Base-by-base conservation (phyloP, 2,888 invertebrate species). In the Coremacera marginata region DNA sequence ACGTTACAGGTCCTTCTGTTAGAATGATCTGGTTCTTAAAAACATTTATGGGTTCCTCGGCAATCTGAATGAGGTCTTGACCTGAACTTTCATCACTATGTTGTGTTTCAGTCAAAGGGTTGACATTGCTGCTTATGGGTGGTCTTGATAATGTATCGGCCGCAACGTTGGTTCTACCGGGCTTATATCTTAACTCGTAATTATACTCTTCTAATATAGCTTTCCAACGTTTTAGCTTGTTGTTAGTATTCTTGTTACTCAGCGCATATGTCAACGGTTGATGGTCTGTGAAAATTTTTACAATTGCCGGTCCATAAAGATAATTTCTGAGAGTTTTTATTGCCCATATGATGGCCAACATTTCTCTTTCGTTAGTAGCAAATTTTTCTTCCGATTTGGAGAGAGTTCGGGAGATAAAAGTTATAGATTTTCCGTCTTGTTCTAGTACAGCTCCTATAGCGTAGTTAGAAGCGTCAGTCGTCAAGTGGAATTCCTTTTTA, bases 401-500 rank as follows among this genome's bases (percentile, higher is more conserved):
- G 11, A 76, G 22, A 8, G 75, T 51, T 31, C 77, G 65, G 25
- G 77, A 75, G 60, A 79, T 65, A 73, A 72, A 72, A 0, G 78
- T 75, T 16, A 77, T 70, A 16, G 77, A 75, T 31, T 57, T 70
- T 14, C 60, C 68, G 4, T 65, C 44, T 70, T 70, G 75, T 14
- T 68, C 67, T 14, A 70, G 31, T 31, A 78, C 79, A 2, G 79
- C 75, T 5, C 77, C 79, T 9, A 80, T 19, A 16, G 51, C 78
- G 14, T 11, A 27, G 0, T 73, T 65, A 0, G 78, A 74, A 9
- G 70, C 70, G 63, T 78, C 77, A 2, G 80, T 78, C n/a, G 78
- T 79, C n/a, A 81, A 52, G 60, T 79, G 77, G 67, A 78, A 81
- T 22, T 77, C 76, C 16, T 77, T 78, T n/a, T 71, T 77, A 71